Percentiles rank a stretch among this genome's conserved stretches.
Evolutionary conservation across 2,888 invertebrate species (phyloP).

Genomic region (Oscheius onirici): DNA sequence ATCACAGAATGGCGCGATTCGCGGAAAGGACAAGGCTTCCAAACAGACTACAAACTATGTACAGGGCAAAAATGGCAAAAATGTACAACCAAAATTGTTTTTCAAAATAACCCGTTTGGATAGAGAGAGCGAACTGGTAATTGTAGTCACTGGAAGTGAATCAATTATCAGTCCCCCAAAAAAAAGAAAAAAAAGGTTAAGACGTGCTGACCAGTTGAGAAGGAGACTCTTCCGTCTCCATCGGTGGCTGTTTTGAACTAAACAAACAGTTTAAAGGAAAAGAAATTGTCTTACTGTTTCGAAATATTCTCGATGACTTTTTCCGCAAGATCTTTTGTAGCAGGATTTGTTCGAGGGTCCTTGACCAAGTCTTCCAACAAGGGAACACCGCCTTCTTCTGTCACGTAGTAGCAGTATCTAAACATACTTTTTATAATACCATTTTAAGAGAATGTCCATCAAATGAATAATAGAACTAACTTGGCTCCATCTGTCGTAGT

Average conservation of each 20-base stretch:
- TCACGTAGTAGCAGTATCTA: constrained; percentile 89
- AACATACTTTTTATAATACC: constrained; percentile 71
- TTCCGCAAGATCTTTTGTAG: constrained; percentile 46
- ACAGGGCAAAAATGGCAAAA: not conserved
- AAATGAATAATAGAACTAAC: constrained; percentile 16
- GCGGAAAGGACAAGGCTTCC: too few species aligned
- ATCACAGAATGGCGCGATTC: constrained; percentile 15
- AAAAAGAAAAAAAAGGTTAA: not conserved
- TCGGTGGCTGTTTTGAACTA: not conserved
- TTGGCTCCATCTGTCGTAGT: constrained; percentile 86
- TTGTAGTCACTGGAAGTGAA: not conserved
- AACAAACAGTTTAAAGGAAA: not conserved
- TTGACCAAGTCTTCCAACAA: constrained; percentile 77
- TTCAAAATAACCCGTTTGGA: not conserved
- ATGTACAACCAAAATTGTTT: not conserved
- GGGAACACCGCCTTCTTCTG: constrained; percentile 84
- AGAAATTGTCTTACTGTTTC: constrained; percentile 34
- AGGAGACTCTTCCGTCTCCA: not conserved
- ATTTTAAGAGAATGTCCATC: not conserved
- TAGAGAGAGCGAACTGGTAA: not conserved
- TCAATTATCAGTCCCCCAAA: not conserved
- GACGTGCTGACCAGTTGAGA: not conserved
- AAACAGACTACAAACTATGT: not conserved
- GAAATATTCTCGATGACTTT: constrained; percentile 55
- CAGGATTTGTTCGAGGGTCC: constrained; percentile 47